Evolutionary conservation across 1,140 invertebrate genomes (phyloP), one percentile per base, ranked within the genome.

Genomic region (Calosoma granatense): DNA sequence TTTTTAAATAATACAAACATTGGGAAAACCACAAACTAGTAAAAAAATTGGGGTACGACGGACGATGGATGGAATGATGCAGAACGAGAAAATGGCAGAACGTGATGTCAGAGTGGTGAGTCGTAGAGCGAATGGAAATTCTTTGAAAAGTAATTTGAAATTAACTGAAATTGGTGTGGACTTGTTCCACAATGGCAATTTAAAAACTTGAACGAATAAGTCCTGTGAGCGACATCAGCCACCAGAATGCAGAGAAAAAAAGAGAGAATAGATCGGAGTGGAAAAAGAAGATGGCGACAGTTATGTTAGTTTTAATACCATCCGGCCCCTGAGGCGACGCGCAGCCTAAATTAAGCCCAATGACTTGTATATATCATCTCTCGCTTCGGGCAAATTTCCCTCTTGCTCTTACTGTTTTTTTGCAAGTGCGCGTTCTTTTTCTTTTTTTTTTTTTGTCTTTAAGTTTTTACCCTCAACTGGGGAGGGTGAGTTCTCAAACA

Each of bases 81-180:
- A 14, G 26, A 30, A 14, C 26, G 14, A 30, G n/a, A n/a, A 30
- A 30, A 30, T 4, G 26, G 26, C 26, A 30, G 14, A 30, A 30
- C 26, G 26, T 14, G 6, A 30, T 30, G 26, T 30, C 6, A 4
- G 4, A 4, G 26, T 30, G 6, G 26, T 6, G 6, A 4, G 14
- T 30, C 26, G 26, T 9, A 22, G 20, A 22, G 39, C 20, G 58
- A 63, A 63, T 63, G 61, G 61, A 58, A 63, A 63, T 63, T 59
- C 61, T 63, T 63, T 63, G 58, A 55, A 57, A 63, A 63, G 59
- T 63, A 59, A 63, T 63, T 63, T 61, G 57, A 61, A 63, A 63
- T 63, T 62, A 62, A 60, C 56, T 47, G 47, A 57, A 58, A 57
- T 61, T 58, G 60, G 58, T 51, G 21, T 53, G 11, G 6, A 53